Evolutionary conservation across 2,888 invertebrate species (phyloP).

Genomic region (Myopa tessellatipennis): DNA sequence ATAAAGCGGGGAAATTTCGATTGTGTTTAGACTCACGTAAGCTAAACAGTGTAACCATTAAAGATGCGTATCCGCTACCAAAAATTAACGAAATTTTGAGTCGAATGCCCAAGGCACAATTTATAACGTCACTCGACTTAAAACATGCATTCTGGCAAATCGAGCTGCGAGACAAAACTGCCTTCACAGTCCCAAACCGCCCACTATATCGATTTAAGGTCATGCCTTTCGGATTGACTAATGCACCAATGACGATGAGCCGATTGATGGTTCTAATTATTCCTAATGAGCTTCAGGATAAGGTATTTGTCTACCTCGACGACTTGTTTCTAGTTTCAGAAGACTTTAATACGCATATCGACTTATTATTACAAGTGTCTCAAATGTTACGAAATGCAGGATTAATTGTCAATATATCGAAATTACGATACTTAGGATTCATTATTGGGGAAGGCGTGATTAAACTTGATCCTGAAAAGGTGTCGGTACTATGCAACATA

Average conservation of each 20-base stretch:
- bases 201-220: slow-evolving; percentile 42
- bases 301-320: slow-evolving; percentile 43
- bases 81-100: slow-evolving; percentile 37
- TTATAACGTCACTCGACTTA: slow-evolving; percentile 40
- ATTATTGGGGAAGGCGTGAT: slow-evolving; percentile 42
- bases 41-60: slow-evolving; percentile 50
- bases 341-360: slow-evolving; percentile 33
- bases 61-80: slow-evolving; percentile 46
- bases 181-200: slow-evolving; percentile 42
- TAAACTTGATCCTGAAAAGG: slow-evolving; percentile 36
- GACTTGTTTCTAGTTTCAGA: slow-evolving; percentile 37
- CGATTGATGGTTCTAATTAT: slow-evolving; percentile 40
- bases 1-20: slow-evolving; percentile 47
- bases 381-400: slow-evolving; percentile 11
- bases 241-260: slow-evolving; percentile 43
- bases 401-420: slow-evolving; percentile 33
- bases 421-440: slow-evolving; percentile 43
- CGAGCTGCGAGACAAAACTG: slow-evolving; percentile 35
- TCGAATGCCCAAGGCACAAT: slow-evolving; percentile 37
- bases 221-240: slow-evolving; percentile 43
- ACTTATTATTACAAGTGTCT: slow-evolving; percentile 24
- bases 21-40: slow-evolving; percentile 54
- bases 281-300: slow-evolving; percentile 33
- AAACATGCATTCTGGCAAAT: slow-evolving; percentile 44
- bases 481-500: slow-evolving; percentile 33